Evolutionary conservation across 2,113 vertebrate genomes (phyloP), one percentile per base, ranked within the genome.

Genomic region (Andinoacara biseriatus): DNA sequence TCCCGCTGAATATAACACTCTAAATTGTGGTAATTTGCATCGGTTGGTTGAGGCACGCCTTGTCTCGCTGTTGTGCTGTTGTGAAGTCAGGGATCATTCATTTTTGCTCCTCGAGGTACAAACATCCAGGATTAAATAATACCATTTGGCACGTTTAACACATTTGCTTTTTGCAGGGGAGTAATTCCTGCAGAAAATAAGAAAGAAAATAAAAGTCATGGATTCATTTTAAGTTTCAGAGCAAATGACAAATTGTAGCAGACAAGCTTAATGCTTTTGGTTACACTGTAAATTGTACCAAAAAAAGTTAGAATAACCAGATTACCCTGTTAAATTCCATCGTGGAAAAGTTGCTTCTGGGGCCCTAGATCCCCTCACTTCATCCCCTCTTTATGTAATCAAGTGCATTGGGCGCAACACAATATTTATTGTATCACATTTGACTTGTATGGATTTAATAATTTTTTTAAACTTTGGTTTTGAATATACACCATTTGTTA

Each of bases 11-110:
- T 97, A 98, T 97, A 97, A 97, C 97, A 97, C 97, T 96, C 96
- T 96, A 97, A 98, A 98, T 97, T 97, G 97, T 96, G 95, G 94
- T 98, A 96, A 99, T 99, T 99, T 98, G 97, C 97, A 97, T 97
- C 96, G 92, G 94, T 96, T 93, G 95, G 97, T 96, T 96, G 95
- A 96, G 97, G 96, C 95, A 96, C 91, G 96, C 95, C 96, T 96
- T 94, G 95, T 97, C 96, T 97, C 95, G 94, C 94, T 96, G 96
- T 96, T 96, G 96, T 95, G 95, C 95, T 94, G 95, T 96, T 96
- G 96, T 96, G 93, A 97, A 98, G 97, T 97, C 96, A 97, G 96
- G 96, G 91, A 94, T 95, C 90, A 93, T 93, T 95, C 92, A 87
- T 94, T 91, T 94, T 84, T 87, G 83, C 85, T 92, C 89, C 87